phyloP scores from a whole-genome alignment of 2,888 invertebrate genomes.

The Hyposoter dolosus region DNA sequence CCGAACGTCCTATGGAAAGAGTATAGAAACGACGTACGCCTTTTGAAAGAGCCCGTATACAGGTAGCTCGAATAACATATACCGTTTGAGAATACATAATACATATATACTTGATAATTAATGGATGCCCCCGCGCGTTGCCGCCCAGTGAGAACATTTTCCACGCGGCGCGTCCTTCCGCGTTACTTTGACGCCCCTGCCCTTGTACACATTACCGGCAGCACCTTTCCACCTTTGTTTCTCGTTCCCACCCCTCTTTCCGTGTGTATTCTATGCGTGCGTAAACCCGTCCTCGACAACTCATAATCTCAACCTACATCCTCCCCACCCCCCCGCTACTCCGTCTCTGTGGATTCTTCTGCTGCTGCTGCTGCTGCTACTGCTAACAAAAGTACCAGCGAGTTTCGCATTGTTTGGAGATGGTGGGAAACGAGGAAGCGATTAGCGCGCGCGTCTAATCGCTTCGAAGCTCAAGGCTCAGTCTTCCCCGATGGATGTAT shows the following conservation, averaged over 20 bases:
- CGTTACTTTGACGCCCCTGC: slow-evolving; percentile 38
- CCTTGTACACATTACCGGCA: slow-evolving; percentile 1
- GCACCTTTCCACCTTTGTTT: neutral
- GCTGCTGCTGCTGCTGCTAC: too few species aligned
- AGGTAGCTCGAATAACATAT: neutral
- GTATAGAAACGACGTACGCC: too few species aligned
- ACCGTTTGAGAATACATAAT: neutral
- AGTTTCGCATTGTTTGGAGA: slow-evolving; percentile 81
- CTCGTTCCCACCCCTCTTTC: neutral
- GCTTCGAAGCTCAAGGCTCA: neutral
- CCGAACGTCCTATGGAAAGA: too few species aligned
- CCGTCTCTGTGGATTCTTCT: slow-evolving; percentile 70
- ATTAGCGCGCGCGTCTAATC: slow-evolving; percentile 72
- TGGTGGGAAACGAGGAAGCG: slow-evolving; percentile 82
- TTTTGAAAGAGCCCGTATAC: neutral
- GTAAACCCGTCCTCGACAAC: slow-evolving; percentile 23
- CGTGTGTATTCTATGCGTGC: slow-evolving; percentile 2
- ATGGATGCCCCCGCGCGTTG: slow-evolving; percentile 1
- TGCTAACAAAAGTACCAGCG: too few species aligned
- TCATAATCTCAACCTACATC: slow-evolving; percentile 53
- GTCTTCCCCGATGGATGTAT: too few species aligned
- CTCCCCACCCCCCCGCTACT: too few species aligned
- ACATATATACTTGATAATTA: slow-evolving; percentile 37
- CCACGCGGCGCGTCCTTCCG: slow-evolving; percentile 58
- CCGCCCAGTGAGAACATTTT: slow-evolving; percentile 39